Percentiles rank a stretch among this genome's conserved stretches.
phyloP scores from a whole-genome alignment of 2,113 vertebrate species.

The Eurystomus gularis region DNA sequence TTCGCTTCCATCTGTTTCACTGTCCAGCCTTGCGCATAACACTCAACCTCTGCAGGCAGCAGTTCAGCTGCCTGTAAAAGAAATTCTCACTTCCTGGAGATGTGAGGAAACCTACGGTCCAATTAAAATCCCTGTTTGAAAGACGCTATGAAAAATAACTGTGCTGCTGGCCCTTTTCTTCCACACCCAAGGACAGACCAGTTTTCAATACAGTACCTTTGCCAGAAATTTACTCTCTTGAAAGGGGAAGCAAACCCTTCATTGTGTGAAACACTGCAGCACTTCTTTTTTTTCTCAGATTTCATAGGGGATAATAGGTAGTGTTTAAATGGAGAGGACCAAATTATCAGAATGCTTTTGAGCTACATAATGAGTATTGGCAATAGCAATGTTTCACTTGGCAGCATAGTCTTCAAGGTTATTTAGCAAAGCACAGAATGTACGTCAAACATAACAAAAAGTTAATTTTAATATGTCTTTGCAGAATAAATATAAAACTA shows the following conservation, averaged over 20 bases:
- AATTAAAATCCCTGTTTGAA: background rate
- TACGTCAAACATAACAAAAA: background rate
- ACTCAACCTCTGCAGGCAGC: background rate
- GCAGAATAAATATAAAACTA: background rate
- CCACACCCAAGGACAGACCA: background rate
- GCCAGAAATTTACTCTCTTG: background rate
- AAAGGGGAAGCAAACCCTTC: background rate
- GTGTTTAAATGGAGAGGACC: background rate
- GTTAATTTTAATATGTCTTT: background rate
- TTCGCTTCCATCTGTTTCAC: background rate
- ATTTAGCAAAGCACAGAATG: background rate
- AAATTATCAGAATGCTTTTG: background rate
- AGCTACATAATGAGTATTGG: background rate
- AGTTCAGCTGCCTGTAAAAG: background rate
- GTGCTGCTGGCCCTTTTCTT: background rate
- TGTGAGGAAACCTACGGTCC: background rate
- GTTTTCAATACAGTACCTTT: background rate
- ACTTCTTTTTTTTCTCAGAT: background rate
- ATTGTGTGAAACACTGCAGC: background rate
- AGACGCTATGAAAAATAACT: background rate
- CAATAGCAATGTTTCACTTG: background rate
- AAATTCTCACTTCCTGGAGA: background rate
- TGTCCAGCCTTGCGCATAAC: background rate
- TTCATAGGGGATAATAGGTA: background rate
- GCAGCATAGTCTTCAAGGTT: conserved; percentile 1